Percentiles rank a stretch among this genome's conserved stretches.
phyloP scores from a whole-genome alignment of 2,113 vertebrate genomes.

The Hippocampus barbouri region DNA sequence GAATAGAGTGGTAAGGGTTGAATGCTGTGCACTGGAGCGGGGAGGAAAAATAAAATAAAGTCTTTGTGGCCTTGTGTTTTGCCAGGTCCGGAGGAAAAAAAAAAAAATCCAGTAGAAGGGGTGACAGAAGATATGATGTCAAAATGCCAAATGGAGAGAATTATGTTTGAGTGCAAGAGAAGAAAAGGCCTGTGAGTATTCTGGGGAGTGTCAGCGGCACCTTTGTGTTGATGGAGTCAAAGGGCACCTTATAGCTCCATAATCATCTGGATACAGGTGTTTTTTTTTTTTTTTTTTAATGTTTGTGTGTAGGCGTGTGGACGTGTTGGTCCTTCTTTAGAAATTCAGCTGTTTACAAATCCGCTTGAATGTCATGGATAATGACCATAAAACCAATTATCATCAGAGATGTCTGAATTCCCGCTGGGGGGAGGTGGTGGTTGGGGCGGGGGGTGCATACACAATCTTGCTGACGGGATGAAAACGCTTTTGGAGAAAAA shows the following conservation, averaged over 20 bases:
- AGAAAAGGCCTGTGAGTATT: constrained; percentile 61
- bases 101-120: constrained; percentile 34
- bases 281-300: constrained; percentile 6
- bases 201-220: constrained; percentile 62
- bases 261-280: constrained; percentile 54
- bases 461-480: too few relatives aligned
- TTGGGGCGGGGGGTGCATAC: too few relatives aligned
- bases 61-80: constrained; percentile 61
- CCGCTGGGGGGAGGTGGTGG: too few relatives aligned
- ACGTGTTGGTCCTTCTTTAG: constrained; percentile 52
- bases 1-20: constrained; percentile 73
- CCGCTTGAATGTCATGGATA: constrained; percentile 66
- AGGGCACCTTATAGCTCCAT: constrained; percentile 53
- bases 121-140: constrained; percentile 59
- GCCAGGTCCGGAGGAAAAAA: constrained; percentile 22
- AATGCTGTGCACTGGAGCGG: constrained; percentile 67
- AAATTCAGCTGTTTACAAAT: constrained; percentile 64
- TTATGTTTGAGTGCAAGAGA: constrained; percentile 67
- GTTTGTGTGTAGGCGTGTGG: constrained; percentile 17
- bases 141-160: constrained; percentile 67
- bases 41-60: constrained; percentile 61
- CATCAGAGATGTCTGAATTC: constrained; percentile 5
- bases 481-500: too few relatives aligned
- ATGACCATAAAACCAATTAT: constrained; percentile 63
- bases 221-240: constrained; percentile 75